Conservation (phyloP, 2,888 invertebrate genomes). For the Hoplodrina ambigua region DNA sequence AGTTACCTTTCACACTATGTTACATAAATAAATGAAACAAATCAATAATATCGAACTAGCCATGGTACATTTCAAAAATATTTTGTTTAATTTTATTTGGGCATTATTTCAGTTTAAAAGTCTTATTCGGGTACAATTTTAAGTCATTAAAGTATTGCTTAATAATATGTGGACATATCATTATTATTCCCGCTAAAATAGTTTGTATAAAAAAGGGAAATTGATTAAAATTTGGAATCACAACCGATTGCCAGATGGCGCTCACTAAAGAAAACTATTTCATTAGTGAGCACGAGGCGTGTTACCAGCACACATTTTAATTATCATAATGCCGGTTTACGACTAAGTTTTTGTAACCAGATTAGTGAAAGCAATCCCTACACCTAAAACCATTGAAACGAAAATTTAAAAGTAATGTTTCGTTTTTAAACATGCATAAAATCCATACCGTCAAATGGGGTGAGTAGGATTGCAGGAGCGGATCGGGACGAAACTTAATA, state of each 20-base stretch:
- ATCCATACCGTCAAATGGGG: neutral
- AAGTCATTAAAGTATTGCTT: constrained; percentile 4
- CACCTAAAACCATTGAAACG: neutral
- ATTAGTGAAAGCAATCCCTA: neutral
- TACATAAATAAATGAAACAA: constrained; percentile 23
- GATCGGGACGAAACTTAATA: too few relatives aligned
- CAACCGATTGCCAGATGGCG: constrained; percentile 30
- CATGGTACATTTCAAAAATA: constrained; percentile 20
- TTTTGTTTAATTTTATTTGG: constrained; percentile 10
- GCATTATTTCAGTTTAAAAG: constrained; percentile 8
- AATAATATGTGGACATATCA: constrained; percentile 9
- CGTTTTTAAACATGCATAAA: neutral
- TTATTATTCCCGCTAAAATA: constrained; percentile 13
- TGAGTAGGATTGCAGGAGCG: too few relatives aligned
- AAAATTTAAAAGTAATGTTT: neutral
- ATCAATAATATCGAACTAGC: constrained; percentile 22
- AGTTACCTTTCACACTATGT: constrained; percentile 8
- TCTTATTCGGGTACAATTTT: constrained; percentile 4
- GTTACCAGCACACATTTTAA: constrained; percentile 1
- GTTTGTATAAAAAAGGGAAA: constrained; percentile 2
- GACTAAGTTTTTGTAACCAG: constrained; percentile 1
- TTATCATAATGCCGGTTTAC: neutral
- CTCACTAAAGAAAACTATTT: neutral
- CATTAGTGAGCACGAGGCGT: neutral
- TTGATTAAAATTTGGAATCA: constrained; percentile 37